A percentile compares a stretch with the other conserved stretches of the same genome.
phyloP scores from a whole-genome alignment of 2,113 vertebrate species.

The Emberiza fucata region DNA sequence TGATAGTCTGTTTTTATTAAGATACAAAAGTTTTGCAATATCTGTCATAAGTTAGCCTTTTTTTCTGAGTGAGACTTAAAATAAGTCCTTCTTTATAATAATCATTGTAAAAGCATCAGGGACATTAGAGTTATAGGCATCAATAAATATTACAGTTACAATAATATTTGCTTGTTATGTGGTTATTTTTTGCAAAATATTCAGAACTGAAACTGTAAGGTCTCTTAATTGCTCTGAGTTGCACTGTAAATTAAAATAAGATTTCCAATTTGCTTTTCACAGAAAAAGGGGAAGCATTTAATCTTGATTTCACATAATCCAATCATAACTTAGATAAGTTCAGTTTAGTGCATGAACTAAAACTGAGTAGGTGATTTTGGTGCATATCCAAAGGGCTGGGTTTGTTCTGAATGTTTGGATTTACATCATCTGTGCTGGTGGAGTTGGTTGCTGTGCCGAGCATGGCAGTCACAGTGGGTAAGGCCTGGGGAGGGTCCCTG shows the following conservation, averaged over 20 bases:
- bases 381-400: accelerated
- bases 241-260: neutral
- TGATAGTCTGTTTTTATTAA: neutral
- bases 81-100: neutral
- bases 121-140: neutral
- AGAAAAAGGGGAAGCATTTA: neutral
- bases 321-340: neutral
- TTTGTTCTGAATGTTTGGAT: neutral
- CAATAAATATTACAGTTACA: neutral
- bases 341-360: neutral
- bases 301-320: neutral
- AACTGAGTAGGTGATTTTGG: neutral
- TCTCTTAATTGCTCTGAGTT: neutral
- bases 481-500: neutral
- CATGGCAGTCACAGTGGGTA: accelerated
- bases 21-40: neutral
- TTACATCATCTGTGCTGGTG: neutral
- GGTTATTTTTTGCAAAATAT: neutral
- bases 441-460: neutral
- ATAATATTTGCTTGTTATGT: neutral
- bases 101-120: neutral
- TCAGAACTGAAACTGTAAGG: neutral
- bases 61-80: neutral
- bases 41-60: neutral
- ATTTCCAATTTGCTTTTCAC: neutral